These are phyloP conservation scores for Bilobella aurantiaca DNA, from an alignment of 1,140 invertebrate species.

Conservation along the genomic window DNA sequence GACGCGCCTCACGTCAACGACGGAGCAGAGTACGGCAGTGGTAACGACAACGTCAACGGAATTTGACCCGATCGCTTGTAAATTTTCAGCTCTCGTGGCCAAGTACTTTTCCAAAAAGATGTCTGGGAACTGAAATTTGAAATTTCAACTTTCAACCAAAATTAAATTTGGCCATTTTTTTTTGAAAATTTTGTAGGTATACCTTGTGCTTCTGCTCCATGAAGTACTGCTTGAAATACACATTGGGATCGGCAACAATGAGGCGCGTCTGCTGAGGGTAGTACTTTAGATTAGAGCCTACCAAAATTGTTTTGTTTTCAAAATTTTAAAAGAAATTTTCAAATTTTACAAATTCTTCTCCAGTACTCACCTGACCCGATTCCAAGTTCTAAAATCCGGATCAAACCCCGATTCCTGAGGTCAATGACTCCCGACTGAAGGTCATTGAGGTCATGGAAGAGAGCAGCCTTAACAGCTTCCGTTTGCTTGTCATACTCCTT, in stretches of 20 bases:
- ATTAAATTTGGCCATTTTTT: background rate
- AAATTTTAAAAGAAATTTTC: background rate
- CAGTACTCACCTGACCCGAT: conserved; percentile 26
- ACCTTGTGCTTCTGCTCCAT: conserved; percentile 29
- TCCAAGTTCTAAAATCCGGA: conserved; percentile 36
- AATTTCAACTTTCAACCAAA: too few species aligned
- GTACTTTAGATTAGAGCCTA: conserved; percentile 37
- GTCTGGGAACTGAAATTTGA: conserved; percentile 26
- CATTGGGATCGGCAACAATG: conserved; percentile 37
- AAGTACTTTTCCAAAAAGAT: conserved; percentile 35
- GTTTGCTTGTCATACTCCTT: conserved; percentile 13
- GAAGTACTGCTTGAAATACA: conserved; percentile 36
- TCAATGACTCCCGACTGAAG: conserved; percentile 23
- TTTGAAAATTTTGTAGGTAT: too few species aligned
- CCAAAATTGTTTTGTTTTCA: too few species aligned
- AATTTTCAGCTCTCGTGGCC: conserved; percentile 33
- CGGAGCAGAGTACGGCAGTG: conserved; percentile 37
- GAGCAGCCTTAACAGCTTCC: conserved; percentile 19
- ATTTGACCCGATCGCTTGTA: conserved; percentile 31
- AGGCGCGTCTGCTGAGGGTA: conserved; percentile 38
- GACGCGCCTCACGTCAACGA: conserved; percentile 30
- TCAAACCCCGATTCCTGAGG: conserved; percentile 27
- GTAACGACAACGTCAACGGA: conserved; percentile 37
- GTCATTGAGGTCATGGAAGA: conserved; percentile 28
- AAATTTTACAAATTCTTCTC: background rate